Evolutionary conservation across 2,888 invertebrate genomes (phyloP).

Genomic region (Ochropleura plecta): DNA sequence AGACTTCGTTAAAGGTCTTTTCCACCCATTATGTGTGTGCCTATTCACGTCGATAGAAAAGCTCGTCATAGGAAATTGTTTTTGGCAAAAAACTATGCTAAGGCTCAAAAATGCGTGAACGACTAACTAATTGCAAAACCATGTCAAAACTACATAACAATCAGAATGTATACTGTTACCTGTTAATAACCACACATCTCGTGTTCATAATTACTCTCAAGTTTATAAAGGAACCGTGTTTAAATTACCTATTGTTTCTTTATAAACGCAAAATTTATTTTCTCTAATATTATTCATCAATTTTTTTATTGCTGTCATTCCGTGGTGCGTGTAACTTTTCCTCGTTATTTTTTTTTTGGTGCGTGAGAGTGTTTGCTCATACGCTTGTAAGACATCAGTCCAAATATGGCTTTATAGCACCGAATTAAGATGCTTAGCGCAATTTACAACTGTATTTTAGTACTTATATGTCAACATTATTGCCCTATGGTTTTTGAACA

Average conservation of each 20-base stretch:
- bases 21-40: too few relatives aligned
- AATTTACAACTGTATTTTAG: constrained; percentile 37
- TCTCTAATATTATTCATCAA: constrained; percentile 46
- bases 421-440: constrained; percentile 58
- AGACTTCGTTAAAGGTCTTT: too few relatives aligned
- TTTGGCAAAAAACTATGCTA: background rate
- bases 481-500: constrained; percentile 24
- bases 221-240: constrained; percentile 48
- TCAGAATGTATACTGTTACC: constrained; percentile 48
- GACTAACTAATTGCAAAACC: background rate
- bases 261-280: constrained; percentile 51
- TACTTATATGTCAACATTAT: constrained; percentile 27
- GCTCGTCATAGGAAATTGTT: background rate
- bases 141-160: constrained; percentile 36
- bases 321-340: constrained; percentile 44
- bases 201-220: constrained; percentile 57
- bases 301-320: constrained; percentile 67
- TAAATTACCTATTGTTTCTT: constrained; percentile 73
- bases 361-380: constrained; percentile 58
- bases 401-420: constrained; percentile 48
- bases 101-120: background rate
- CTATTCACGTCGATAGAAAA: background rate
- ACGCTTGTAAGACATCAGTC: constrained; percentile 26
- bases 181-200: constrained; percentile 24
- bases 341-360: constrained; percentile 47